Base-by-base conservation (phyloP, 2,113 vertebrate species). In the Colinus virginianus region DNA sequence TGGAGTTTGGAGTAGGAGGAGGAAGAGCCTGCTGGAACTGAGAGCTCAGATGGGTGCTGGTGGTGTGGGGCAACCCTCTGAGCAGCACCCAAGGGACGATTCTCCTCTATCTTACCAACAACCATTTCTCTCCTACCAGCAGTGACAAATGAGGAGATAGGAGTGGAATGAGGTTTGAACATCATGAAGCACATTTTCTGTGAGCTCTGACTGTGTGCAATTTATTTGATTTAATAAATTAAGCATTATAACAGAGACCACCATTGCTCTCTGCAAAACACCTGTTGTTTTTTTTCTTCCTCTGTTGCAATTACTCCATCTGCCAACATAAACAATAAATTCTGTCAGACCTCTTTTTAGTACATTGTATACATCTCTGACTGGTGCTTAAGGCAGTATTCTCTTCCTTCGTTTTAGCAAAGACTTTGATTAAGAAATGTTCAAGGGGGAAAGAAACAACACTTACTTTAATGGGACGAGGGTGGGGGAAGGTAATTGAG, bases 281-380 rank as follows among this genome's bases (percentile, higher is more conserved):
- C 87, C 87, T 88, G 32, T 32, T 63, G 38, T 81, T 76, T 64
- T 87, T 67, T 79, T 88, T 77, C 61, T 81, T 34, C 79, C 83
- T 67, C 51, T 59, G 15, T 78, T 70, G 76, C 87, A 58, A 79
- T 92, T 75, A 90, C 48, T 85, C 63, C 92, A 90, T 75, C 92
- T 90, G 92, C 90, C 94, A 95, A 90, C 67, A 48, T n/a, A 78
- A 88, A 78, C 90, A 88, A 62, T 78, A 79, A 79, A 82, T 75
- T 71, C 80, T 86, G 90, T 76, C 92, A 92, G 84, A 21, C 46
- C 43, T 55, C 67, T 79, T 82, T 85, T 92, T 78, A 85, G 84
- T 2, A 42, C 58, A 38, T 36, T 76, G 62, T 25, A 25, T 55
- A 78, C 0, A 1, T 83, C 67, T 81, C 75, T 43, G 62, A 8